phyloP scores from a whole-genome alignment of 2,797 vertebrate species.

The Calcarius lapponicus region DNA sequence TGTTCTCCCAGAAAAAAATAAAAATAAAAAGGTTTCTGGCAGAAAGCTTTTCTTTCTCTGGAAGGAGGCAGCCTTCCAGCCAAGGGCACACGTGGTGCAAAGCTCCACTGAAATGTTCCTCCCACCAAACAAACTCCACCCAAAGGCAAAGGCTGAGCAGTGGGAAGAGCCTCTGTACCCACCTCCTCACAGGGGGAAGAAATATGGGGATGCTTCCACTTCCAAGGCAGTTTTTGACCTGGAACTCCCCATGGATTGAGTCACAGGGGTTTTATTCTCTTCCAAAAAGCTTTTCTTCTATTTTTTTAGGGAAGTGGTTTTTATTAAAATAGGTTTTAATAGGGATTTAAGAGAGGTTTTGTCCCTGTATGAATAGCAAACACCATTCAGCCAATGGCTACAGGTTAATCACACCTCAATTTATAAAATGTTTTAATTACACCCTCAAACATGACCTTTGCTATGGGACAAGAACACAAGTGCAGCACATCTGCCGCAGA shows the following conservation, averaged over 20 bases:
- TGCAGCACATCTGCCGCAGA: background rate
- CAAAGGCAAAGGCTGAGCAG: background rate
- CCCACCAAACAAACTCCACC: background rate
- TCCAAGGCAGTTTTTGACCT: background rate
- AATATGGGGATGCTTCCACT: background rate
- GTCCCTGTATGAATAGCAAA: background rate
- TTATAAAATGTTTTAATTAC: background rate
- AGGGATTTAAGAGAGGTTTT: background rate
- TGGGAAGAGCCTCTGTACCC: background rate
- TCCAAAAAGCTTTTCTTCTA: background rate
- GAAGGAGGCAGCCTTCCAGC: background rate
- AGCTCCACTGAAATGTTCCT: background rate
- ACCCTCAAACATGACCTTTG: background rate
- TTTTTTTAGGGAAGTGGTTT: background rate
- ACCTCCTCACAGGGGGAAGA: fast-evolving
- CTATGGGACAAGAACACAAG: fast-evolving
- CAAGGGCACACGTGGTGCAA: background rate
- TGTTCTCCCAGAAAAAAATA: background rate
- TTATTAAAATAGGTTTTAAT: fast-evolving
- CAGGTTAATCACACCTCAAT: background rate
- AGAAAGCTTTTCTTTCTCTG: background rate
- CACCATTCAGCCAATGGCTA: background rate
- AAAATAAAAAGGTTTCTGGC: background rate
- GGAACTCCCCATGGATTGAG: background rate
- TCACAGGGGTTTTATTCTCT: background rate